phyloP scores from a whole-genome alignment of 2,797 vertebrate species.

The Hyperoplus lanceolatus region DNA sequence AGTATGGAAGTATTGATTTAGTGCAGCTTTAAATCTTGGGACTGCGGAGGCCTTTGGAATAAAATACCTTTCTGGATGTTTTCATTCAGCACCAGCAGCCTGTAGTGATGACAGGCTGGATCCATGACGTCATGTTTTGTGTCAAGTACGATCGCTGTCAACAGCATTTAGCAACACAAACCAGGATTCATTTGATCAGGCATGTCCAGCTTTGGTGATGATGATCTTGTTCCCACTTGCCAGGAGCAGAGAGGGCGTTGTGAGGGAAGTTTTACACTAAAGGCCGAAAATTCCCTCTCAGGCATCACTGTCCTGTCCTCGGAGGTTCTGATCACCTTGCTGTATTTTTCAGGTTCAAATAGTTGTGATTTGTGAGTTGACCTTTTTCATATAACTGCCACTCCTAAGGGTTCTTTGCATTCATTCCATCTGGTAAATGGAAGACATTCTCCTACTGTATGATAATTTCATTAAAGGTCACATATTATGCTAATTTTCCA shows the following conservation, averaged over 20 bases:
- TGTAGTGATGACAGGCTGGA: slow-evolving; percentile 41
- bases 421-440: background rate
- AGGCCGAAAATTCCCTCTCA: too few species aligned
- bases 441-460: slow-evolving; percentile 31
- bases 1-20: background rate
- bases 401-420: slow-evolving; percentile 22
- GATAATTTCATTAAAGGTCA: slow-evolving; percentile 7
- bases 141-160: slow-evolving; percentile 32
- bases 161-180: slow-evolving; percentile 47
- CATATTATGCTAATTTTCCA: too few species aligned
- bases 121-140: slow-evolving; percentile 38
- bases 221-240: slow-evolving; percentile 5
- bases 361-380: slow-evolving; percentile 3
- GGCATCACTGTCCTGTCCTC: background rate
- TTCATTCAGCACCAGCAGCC: slow-evolving; percentile 31
- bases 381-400: slow-evolving; percentile 32
- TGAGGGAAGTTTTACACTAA: too few species aligned
- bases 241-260: background rate
- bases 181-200: slow-evolving; percentile 29
- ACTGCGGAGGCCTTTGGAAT: slow-evolving; percentile 14
- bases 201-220: slow-evolving; percentile 13
- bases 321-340: background rate
- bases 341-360: background rate
- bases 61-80: slow-evolving; percentile 11
- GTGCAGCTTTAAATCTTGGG: slow-evolving; percentile 30